Evolutionary conservation across 1,140 invertebrate species (phyloP), one percentile per base, ranked within the genome.

Genomic region (Heliconius melpomene): DNA sequence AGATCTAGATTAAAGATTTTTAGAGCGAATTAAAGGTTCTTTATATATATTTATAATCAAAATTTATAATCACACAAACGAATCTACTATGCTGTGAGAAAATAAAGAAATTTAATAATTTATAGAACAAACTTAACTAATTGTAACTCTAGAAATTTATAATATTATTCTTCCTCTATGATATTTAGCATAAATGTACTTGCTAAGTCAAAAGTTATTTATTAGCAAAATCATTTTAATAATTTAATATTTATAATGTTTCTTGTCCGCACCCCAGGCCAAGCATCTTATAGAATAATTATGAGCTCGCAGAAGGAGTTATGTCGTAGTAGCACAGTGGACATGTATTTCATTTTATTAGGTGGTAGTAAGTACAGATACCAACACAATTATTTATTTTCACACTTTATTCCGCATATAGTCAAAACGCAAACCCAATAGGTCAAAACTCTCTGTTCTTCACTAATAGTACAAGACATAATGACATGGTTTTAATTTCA

Each of bases 161-260:
- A 36, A 36, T 36, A 36, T 36, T 36, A 7, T 36, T 36, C 32
- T 36, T 36, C 7, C 1, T 36, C 32, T 36, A 36, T 36, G 6
- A 36, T 36, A 36, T 54, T 54, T 54, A 7, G 6, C 52, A 8
- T n/a, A 54, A 54, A 20, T n/a, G 0, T n/a, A 54, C 18, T 54
- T 23, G n/a, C 60, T 9, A 57, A 57, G 60, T 66, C 60, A 9
- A 66, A 26, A 66, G 60, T 66, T 26, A 16, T 23, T 23, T 66
- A 26, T 26, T 66, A 26, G 9, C 0, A 3, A 66, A 26, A 26
- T 66, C 23, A 26, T 66, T 66, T 66, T 26, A 66, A 29, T 66
- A 66, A 66, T 66, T 66, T 66, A 66, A 66, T 66, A 66, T 66
- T 66, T 26, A 66, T 66, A 13, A 66, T 66, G 23, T 66, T n/a